phyloP scores from a whole-genome alignment of 2,888 invertebrate species.

The Microctonus aethiopoides region DNA sequence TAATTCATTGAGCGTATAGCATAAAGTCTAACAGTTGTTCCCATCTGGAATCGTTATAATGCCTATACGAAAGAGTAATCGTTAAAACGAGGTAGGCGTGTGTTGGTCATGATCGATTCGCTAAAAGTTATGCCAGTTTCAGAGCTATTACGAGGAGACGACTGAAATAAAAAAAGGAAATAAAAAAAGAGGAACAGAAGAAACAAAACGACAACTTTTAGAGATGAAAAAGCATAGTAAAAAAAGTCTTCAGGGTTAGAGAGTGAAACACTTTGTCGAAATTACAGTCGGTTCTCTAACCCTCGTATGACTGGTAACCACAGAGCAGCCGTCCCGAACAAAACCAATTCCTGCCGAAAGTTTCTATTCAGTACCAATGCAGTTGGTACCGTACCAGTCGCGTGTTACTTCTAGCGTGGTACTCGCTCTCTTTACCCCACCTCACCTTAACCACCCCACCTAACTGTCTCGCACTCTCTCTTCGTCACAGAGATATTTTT shows the following conservation, averaged over 20 bases:
- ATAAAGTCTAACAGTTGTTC: background rate
- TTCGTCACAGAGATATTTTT: slow-evolving; percentile 39
- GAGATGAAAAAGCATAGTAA: slow-evolving; percentile 17
- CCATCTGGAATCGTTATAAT: slow-evolving; percentile 8
- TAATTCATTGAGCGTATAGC: slow-evolving; percentile 32
- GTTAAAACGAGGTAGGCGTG: too few species aligned
- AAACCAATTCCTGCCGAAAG: slow-evolving; percentile 55
- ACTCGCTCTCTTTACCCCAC: slow-evolving; percentile 39
- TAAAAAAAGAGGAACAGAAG: slow-evolving; percentile 11
- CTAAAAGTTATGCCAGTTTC: slow-evolving; percentile 14
- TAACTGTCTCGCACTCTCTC: slow-evolving; percentile 18
- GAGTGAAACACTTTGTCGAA: slow-evolving; percentile 31
- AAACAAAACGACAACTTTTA: background rate
- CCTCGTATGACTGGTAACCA: slow-evolving; percentile 30
- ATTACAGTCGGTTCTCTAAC: slow-evolving; percentile 26
- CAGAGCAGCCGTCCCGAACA: slow-evolving; percentile 38
- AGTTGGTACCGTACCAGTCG: slow-evolving; percentile 65
- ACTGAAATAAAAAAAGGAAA: background rate
- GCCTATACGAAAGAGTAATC: background rate
- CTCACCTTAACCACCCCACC: too few species aligned
- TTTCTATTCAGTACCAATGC: slow-evolving; percentile 55
- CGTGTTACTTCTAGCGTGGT: slow-evolving; percentile 59
- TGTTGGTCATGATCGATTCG: slow-evolving; percentile 11
- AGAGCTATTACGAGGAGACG: slow-evolving; percentile 1
- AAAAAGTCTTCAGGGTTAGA: slow-evolving; percentile 9